Evolutionary conservation across 1,140 invertebrate species (phyloP).

Genomic region (Cyphomyrmex costatus): DNA sequence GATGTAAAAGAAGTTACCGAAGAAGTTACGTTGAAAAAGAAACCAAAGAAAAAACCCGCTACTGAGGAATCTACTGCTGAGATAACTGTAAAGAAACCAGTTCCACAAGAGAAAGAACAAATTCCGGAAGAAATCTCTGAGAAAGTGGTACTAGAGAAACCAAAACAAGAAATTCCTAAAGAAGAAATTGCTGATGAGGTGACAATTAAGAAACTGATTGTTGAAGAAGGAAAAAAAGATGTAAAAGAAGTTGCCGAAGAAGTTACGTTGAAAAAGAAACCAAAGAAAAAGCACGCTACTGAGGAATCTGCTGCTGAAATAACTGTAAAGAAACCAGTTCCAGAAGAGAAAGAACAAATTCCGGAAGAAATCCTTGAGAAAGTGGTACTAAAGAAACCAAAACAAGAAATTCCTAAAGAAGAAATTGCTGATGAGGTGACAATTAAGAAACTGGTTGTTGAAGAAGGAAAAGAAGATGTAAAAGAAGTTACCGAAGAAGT

Average conservation of each 20-base stretch:
- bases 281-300: constrained; percentile 82
- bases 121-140: constrained; percentile 78
- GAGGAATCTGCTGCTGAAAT: constrained; percentile 81
- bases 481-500: constrained; percentile 80
- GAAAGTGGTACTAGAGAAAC: constrained; percentile 79
- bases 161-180: constrained; percentile 82
- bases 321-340: constrained; percentile 75
- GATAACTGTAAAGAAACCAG: constrained; percentile 79
- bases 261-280: constrained; percentile 80
- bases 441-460: too few species aligned
- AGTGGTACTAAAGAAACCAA: too few species aligned
- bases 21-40: constrained; percentile 79
- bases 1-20: constrained; percentile 83
- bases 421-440: too few species aligned
- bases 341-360: constrained; percentile 73
- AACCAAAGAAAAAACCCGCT: constrained; percentile 71
- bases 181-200: constrained; percentile 75
- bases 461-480: constrained; percentile 42
- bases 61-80: constrained; percentile 77
- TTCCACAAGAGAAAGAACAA: constrained; percentile 65
- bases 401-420: too few species aligned
- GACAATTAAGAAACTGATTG: constrained; percentile 24
- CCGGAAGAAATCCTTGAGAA: constrained; percentile 80
- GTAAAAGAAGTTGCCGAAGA: constrained; percentile 77
- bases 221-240: constrained; percentile 63